A percentile compares a stretch with the other conserved stretches of the same genome.
Conservation (phyloP, 2,888 invertebrate genomes). For the Heliconius erato region DNA sequence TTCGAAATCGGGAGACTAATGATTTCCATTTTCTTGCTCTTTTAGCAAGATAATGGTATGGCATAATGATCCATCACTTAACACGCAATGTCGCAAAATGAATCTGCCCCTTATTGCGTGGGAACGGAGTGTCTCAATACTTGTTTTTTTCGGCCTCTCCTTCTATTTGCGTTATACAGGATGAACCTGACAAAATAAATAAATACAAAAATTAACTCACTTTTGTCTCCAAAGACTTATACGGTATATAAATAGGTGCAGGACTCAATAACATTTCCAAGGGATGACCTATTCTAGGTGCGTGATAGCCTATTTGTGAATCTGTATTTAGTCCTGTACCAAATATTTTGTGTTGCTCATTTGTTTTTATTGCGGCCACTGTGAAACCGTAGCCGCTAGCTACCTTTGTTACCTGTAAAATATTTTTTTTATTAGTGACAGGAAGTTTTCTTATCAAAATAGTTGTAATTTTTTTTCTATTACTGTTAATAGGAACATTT, state of each 20-base stretch:
- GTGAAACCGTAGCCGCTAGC: constrained; percentile 97
- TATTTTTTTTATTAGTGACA: no score
- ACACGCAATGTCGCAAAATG: no score
- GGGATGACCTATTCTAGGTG: constrained; percentile 87
- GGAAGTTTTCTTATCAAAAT: no score
- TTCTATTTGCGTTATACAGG: not conserved
- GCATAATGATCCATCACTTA: no score
- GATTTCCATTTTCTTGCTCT: no score
- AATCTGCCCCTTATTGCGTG: no score
- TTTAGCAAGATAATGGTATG: no score
- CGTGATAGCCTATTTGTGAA: constrained; percentile 94
- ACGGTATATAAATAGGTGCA: constrained; percentile 89
- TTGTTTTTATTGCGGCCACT: constrained; percentile 89
- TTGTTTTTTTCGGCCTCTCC: no score
- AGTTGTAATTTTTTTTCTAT: no score
- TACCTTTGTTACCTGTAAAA: constrained; percentile 86
- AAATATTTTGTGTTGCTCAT: constrained; percentile 89
- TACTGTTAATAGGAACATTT: no score
- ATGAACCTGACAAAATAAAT: not conserved
- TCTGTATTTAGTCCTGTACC: constrained; percentile 97
- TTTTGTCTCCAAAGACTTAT: constrained; percentile 85
- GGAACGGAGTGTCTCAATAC: no score
- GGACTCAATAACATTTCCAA: constrained; percentile 90
- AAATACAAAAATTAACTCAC: constrained; percentile 55
- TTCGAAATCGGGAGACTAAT: no score